Conservation (phyloP, 53 echinoderm and acorn worm genomes). For the Apostichopus leukothele region DNA sequence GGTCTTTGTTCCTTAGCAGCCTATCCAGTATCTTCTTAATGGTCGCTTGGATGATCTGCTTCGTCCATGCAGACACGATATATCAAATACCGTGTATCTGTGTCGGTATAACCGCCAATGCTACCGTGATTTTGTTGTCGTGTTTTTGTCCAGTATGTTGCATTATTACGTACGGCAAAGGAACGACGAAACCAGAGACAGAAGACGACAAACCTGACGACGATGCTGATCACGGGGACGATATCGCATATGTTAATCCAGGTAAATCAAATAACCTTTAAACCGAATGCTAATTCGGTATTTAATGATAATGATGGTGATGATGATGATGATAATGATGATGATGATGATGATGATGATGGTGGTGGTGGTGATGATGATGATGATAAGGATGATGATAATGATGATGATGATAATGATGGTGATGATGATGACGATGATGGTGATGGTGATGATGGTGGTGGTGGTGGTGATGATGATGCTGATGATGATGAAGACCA, state of each 20-base stretch:
- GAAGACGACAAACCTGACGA: not conserved
- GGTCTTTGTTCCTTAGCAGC: slow-evolving; percentile 10
- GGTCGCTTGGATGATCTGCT: slow-evolving; percentile 17
- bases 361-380: too few relatives aligned
- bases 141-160: slow-evolving; percentile 25
- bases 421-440: too few relatives aligned
- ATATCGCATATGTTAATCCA: slow-evolving; percentile 30
- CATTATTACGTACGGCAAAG: slow-evolving; percentile 5
- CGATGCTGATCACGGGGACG: not conserved
- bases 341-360: too few relatives aligned
- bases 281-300: too few relatives aligned
- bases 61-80: not conserved
- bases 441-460: too few relatives aligned
- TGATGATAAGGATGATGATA: too few relatives aligned
- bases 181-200: not conserved
- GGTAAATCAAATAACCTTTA: slow-evolving; percentile 8
- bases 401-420: too few relatives aligned
- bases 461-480: not conserved
- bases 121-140: slow-evolving; percentile 29
- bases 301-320: too few relatives aligned
- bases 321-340: too few relatives aligned
- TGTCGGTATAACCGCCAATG: slow-evolving; percentile 24
- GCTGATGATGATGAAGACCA: not conserved
- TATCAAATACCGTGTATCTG: slow-evolving; percentile 11
- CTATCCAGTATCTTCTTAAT: not conserved